These are phyloP conservation scores for Anthopleura sola DNA, from an alignment of 64 coral and sea anemone species.

Conservation along the genomic window DNA sequence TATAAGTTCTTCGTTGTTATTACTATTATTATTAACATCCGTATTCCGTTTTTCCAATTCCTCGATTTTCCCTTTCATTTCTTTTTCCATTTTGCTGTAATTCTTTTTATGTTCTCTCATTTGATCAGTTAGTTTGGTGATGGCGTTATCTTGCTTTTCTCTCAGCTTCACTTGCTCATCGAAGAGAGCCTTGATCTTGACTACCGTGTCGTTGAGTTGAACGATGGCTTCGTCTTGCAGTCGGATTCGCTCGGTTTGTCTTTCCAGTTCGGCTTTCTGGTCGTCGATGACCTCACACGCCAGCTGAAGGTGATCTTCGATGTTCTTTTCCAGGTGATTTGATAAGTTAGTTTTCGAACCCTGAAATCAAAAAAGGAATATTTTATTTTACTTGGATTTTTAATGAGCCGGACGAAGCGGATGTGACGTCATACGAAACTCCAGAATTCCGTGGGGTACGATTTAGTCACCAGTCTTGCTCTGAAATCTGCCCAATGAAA, in stretches of 20 bases:
- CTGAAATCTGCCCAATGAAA: too few species aligned
- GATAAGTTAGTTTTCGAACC: conserved; percentile 59
- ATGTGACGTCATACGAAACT: too few species aligned
- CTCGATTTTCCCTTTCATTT: conserved; percentile 13
- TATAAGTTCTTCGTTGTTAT: conserved; percentile 16
- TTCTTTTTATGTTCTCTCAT: conserved; percentile 82
- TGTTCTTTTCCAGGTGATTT: conserved; percentile 60
- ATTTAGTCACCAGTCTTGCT: not conserved
- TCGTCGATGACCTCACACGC: conserved; percentile 83
- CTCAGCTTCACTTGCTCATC: conserved; percentile 58
- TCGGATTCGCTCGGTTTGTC: conserved; percentile 52
- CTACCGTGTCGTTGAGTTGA: conserved; percentile 63
- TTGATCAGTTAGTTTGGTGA: conserved; percentile 65
- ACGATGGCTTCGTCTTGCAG: conserved; percentile 67
- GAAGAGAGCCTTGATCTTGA: conserved; percentile 50
- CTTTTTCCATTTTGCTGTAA: conserved; percentile 71
- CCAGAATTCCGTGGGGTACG: too few species aligned
- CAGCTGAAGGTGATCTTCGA: conserved; percentile 69
- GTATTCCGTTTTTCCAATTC: not conserved
- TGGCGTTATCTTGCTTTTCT: conserved; percentile 59
- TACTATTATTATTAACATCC: conserved; percentile 10
- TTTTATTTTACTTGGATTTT: too few species aligned
- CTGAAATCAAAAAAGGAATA: conserved; percentile 16
- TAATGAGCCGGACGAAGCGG: too few species aligned
- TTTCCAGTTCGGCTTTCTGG: conserved; percentile 70